Evolutionary conservation across 1,140 invertebrate species (phyloP), one percentile per base, ranked within the genome.

Genomic region (Acromyrmex charruanus): DNA sequence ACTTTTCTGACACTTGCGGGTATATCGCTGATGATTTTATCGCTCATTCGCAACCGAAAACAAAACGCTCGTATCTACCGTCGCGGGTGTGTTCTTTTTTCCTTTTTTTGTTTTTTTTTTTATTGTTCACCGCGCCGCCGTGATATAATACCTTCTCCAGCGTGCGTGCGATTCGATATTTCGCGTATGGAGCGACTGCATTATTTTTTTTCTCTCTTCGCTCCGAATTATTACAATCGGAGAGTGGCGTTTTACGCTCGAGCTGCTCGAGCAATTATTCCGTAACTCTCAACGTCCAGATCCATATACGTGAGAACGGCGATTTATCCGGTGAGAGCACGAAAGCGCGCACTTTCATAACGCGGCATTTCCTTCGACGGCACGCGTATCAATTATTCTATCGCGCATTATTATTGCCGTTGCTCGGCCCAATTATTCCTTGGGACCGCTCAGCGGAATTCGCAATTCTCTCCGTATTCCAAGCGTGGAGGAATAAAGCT

Each of bases 11-110:
- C 14, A 12, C 3, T 63, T 12, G n/a, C 28, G 7, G 14, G 12
- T 61, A 49, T 81, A 59, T 82, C 55, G 25, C 14, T 16, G 18
- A 61, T 71, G 69, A 84, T 84, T 75, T 84, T n/a, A 74, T 63
- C 80, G 69, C n/a, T 75, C 55, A 75, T 84, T 75, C 80, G 55
- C 55, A 44, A 84, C 18, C 69, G 39, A 84, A 75, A 84, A 84
- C 69, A 61, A 75, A 84, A 75, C 69, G 55, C 39, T 51, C 18
- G 55, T 84, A 63, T 84, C 69, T 63, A 61, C 55, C 25, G 39
- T 49, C 18, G 44, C 28, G 80, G 55, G 58, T 21, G 12, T 21
- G 7, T 31, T 18, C 12, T 66, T 72, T 74, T 59, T 58, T 18
- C 0, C 10, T 51, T 28, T 65, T 80, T 14, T 86, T 68, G 21